phyloP scores from a whole-genome alignment of 64 coral and sea anemone species.

The Catalaphyllia jardinei region DNA sequence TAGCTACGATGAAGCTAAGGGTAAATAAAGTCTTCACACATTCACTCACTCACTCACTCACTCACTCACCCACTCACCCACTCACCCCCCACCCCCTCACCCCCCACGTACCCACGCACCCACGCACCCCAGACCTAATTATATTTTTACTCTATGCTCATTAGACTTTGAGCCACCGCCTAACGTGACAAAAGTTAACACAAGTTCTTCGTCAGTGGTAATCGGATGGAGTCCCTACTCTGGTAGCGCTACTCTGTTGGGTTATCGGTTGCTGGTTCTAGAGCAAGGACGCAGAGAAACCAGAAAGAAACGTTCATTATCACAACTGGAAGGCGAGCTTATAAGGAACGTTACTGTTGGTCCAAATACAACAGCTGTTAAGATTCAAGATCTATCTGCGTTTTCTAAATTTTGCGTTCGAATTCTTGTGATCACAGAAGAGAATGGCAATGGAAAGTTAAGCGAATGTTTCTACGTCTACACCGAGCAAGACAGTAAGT shows the following conservation, averaged over 20 bases:
- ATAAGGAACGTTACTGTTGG: constrained; percentile 13
- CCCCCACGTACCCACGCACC: no score
- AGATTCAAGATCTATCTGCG: constrained; percentile 7
- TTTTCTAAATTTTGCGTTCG: constrained; percentile 1
- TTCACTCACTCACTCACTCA: no score
- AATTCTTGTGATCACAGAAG: background rate
- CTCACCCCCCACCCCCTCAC: no score
- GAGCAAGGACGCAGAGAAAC: background rate
- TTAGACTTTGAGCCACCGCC: background rate
- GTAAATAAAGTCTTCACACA: no score
- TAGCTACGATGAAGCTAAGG: no score
- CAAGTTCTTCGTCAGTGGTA: background rate
- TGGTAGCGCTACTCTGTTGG: background rate
- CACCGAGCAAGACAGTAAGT: background rate
- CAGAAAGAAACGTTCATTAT: background rate
- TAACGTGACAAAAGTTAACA: background rate
- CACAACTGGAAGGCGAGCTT: background rate
- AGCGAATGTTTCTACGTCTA: background rate
- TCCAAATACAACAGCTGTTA: background rate
- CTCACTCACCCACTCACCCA: no score
- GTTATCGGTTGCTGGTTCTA: constrained; percentile 1
- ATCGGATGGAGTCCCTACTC: constrained; percentile 6
- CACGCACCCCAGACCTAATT: background rate
- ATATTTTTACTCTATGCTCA: background rate
- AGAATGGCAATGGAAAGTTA: background rate